Evolutionary conservation across 1,140 invertebrate genomes (phyloP).

Genomic region (Scaptomyza pallida): DNA sequence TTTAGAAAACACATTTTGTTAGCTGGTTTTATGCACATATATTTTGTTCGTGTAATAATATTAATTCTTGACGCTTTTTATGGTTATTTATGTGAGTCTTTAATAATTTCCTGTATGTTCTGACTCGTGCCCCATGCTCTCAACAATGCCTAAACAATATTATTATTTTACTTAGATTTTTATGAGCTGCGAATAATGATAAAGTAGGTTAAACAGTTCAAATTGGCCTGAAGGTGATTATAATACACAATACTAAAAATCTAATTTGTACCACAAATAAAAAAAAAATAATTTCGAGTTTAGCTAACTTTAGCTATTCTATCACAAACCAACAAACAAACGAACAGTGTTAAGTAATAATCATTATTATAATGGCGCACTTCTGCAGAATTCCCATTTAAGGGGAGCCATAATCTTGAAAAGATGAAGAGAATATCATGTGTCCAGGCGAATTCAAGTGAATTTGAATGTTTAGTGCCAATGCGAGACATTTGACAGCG

Average conservation of each 20-base stretch:
- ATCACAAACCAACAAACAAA: no score
- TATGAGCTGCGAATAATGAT: conserved; percentile 8
- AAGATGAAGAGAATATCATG: neutral
- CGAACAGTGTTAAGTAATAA: neutral
- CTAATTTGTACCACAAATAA: no score
- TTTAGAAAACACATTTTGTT: conserved; percentile 25
- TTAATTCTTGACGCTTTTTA: conserved; percentile 66
- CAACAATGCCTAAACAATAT: conserved; percentile 62
- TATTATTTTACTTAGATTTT: conserved; percentile 14
- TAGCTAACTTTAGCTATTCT: neutral
- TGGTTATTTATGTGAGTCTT: conserved; percentile 64
- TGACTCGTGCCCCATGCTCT: conserved; percentile 40
- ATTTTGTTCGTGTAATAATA: conserved; percentile 63
- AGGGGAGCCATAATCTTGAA: conserved; percentile 11
- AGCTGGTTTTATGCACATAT: conserved; percentile 43
- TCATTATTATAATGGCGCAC: neutral
- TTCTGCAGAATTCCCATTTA: conserved; percentile 21
- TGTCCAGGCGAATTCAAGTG: conserved; percentile 19
- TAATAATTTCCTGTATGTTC: conserved; percentile 75
- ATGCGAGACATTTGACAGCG: conserved; percentile 1
- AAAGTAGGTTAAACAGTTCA: conserved; percentile 6
- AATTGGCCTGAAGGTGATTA: conserved; percentile 1
- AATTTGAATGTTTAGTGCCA: conserved; percentile 23
- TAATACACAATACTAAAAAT: no score
- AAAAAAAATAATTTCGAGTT: no score